Percentiles rank a stretch among this genome's conserved stretches.
These are phyloP conservation scores for Liopterus haemorrhoidalis DNA, from an alignment of 2,888 invertebrate genomes.

Conservation along the genomic window DNA sequence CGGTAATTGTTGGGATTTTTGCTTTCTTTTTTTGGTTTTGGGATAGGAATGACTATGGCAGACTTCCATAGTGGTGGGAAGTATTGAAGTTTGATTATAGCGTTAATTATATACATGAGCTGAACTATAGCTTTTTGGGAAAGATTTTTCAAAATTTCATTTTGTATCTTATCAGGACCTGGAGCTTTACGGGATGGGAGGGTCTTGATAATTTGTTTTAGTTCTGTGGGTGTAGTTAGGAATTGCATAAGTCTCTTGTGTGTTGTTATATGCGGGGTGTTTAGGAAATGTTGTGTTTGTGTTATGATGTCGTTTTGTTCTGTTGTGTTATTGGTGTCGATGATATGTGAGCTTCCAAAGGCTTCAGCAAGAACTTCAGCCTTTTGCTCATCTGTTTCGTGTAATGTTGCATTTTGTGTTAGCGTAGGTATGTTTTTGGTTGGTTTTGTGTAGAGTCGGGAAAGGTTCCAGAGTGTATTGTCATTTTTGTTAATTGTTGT, in stretches of 20 bases:
- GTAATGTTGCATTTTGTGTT: not conserved
- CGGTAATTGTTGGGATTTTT: conserved; percentile 20
- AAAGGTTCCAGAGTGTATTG: conserved; percentile 13
- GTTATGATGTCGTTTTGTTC: too few species aligned
- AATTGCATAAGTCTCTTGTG: too few species aligned
- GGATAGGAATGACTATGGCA: conserved; percentile 21
- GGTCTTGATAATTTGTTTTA: conserved; percentile 15
- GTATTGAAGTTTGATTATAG: conserved; percentile 9
- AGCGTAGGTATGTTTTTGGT: not conserved
- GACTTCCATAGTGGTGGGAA: conserved; percentile 23
- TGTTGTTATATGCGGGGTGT: too few species aligned
- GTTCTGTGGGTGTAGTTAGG: conserved; percentile 18
- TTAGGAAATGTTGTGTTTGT: not conserved
- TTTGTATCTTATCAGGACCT: conserved; percentile 24
- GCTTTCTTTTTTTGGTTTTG: conserved; percentile 22
- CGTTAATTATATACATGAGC: conserved; percentile 22
- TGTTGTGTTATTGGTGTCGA: too few species aligned
- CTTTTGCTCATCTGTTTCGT: too few species aligned
- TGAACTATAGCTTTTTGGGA: conserved; percentile 22
- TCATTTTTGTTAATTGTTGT: conserved; percentile 16
- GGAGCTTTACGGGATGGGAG: conserved; percentile 26
- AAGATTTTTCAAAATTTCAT: conserved; percentile 25
- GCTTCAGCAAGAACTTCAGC: too few species aligned
- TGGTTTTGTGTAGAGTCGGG: conserved; percentile 3
- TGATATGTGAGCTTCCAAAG: too few species aligned